A percentile compares a stretch with the other conserved stretches of the same genome.
These are phyloP conservation scores for Himalopsyche phryganea DNA, from an alignment of 1,140 invertebrate genomes.

Conservation along the genomic window DNA sequence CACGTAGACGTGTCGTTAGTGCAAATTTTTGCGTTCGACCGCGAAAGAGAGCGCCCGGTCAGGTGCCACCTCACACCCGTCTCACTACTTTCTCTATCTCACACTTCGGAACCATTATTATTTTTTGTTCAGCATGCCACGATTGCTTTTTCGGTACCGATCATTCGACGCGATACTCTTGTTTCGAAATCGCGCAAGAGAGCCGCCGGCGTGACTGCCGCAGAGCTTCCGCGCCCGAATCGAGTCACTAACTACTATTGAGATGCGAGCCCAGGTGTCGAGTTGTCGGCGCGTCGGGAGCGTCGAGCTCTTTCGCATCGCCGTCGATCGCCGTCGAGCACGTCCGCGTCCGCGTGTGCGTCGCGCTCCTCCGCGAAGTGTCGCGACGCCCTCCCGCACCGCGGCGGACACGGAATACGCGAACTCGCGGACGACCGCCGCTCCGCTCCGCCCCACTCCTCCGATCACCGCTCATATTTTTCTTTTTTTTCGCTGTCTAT, in stretches of 20 bases:
- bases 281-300: background rate
- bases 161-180: too few species aligned
- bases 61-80: conserved; percentile 32
- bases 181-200: too few species aligned
- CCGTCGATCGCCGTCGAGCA: background rate
- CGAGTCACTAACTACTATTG: background rate
- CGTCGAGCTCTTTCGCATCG: background rate
- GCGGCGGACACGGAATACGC: background rate
- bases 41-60: conserved; percentile 33
- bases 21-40: conserved; percentile 13
- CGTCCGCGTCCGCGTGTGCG: background rate
- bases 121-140: conserved; percentile 8
- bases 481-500: conserved; percentile 21
- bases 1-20: conserved; percentile 29
- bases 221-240: background rate
- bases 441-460: background rate
- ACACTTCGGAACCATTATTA: conserved; percentile 6
- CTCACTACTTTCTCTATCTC: background rate
- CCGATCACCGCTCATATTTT: background rate
- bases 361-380: too few species aligned
- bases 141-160: conserved; percentile 6
- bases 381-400: background rate
- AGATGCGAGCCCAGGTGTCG: background rate
- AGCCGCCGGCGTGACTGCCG: background rate
- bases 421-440: conserved; percentile 1